Conservation (phyloP, 2,113 vertebrate genomes). For the Catharus bicknelli region DNA sequence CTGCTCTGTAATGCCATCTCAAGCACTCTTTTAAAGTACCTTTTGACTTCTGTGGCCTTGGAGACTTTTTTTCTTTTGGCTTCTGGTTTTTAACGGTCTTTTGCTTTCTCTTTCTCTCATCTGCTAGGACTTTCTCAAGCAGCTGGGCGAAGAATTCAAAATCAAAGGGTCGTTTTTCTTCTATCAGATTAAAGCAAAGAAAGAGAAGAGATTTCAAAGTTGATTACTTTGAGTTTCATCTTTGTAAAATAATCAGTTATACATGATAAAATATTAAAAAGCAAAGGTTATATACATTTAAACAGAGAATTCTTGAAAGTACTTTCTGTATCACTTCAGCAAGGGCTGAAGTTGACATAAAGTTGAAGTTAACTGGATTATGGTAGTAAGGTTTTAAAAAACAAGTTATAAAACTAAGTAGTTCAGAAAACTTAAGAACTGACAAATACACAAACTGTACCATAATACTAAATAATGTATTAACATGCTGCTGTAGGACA, state of each 20-base stretch:
- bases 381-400: neutral
- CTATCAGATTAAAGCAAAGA: conserved; percentile 69
- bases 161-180: conserved; percentile 89
- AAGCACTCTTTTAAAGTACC: conserved; percentile 47
- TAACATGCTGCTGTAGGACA: neutral
- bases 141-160: conserved; percentile 90
- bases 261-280: neutral
- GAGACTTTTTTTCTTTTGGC: conserved; percentile 66
- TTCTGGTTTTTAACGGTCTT: conserved; percentile 70
- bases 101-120: conserved; percentile 82
- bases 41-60: conserved; percentile 64
- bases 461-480: neutral
- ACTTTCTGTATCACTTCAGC: neutral
- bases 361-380: neutral
- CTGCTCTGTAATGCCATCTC: neutral
- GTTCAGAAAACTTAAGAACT: neutral
- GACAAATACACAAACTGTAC: neutral
- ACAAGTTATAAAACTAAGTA: neutral
- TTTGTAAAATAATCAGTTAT: neutral
- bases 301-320: neutral
- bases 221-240: neutral
- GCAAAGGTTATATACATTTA: neutral
- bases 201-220: neutral
- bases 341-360: neutral
- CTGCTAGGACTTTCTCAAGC: conserved; percentile 86